Evolutionary conservation across 2,888 invertebrate species (phyloP), one percentile per base, ranked within the genome.

Genomic region (Mesorhabditis belari): DNA sequence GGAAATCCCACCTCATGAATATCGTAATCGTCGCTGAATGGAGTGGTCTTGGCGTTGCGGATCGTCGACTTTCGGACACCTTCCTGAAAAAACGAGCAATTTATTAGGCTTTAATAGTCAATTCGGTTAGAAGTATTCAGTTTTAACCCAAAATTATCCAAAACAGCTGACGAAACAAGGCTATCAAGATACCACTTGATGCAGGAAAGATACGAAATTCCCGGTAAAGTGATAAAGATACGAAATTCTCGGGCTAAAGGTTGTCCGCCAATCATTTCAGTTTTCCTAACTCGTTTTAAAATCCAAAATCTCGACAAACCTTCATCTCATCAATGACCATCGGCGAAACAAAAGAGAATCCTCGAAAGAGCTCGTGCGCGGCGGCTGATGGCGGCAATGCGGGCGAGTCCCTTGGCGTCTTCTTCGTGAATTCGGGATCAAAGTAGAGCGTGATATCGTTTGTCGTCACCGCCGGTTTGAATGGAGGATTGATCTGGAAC

Each of bases 351-450:
- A 96, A 98, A 85, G 94, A 95, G 82, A 98, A 98, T 24, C 94
- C 93, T 83, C 92, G 87, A 83, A 98, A 98, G 65, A 98, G 85
- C 84, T 98, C 96, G 81, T 96, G 95, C 52, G 95, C 95, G 80
- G 91, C 93, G 55, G 96, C 96, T 79, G 95, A 95, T 26, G 95
- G 92, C 49, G 96, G 96, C 26, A 95, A 89, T 26, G 95, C 96
- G 0, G 96, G 96, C 0, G 96, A 96, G 84, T 98, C 96, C 84
- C 86, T 88, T 3, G 98, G 96, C 55, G 96, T 95, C 83, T 93
- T 90, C 77, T 91, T 91, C 25, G 96, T 98, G 83, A 94, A 98
- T 84, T 98, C 96, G 17, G 91, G 90, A 84, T 99, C 98, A 83
- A 99, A 98, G 84, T 94, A 93, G 83, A 92, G 92, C 81, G 95